A percentile compares a stretch with the other conserved stretches of the same genome.
These are phyloP conservation scores for Cephus pulcher DNA, from an alignment of 2,888 invertebrate genomes.

Conservation along the genomic window DNA sequence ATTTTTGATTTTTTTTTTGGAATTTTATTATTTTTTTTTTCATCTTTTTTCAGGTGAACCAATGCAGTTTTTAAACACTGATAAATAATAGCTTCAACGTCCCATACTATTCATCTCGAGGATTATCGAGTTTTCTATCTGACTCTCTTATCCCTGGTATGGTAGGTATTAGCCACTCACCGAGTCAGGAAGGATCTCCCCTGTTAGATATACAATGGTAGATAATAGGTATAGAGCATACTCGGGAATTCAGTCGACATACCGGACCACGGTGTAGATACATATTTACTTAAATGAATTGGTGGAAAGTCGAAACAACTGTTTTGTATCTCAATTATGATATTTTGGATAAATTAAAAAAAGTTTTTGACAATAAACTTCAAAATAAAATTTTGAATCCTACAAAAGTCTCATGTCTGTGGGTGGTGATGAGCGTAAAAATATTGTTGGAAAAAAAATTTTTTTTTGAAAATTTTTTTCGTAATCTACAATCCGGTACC, in stretches of 20 bases:
- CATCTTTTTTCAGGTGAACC: background rate
- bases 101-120: constrained; percentile 20
- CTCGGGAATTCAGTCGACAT: background rate
- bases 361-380: no score
- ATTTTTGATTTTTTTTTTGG: background rate
- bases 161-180: constrained; percentile 8
- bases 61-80: constrained; percentile 23
- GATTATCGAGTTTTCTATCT: constrained; percentile 25
- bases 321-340: background rate
- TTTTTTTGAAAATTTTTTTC: no score
- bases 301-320: background rate
- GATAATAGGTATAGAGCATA: constrained; percentile 23
- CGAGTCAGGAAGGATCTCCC: constrained; percentile 27
- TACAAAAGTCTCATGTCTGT: no score
- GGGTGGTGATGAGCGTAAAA: no score
- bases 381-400: no score
- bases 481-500: background rate
- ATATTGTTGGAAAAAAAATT: no score
- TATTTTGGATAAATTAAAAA: background rate
- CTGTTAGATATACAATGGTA: constrained; percentile 37
- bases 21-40: background rate
- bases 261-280: background rate
- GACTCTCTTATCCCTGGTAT: constrained; percentile 15
- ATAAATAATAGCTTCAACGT: constrained; percentile 10
- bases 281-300: background rate